phyloP scores from a whole-genome alignment of 2,113 vertebrate species.

The Charadrius vociferus region DNA sequence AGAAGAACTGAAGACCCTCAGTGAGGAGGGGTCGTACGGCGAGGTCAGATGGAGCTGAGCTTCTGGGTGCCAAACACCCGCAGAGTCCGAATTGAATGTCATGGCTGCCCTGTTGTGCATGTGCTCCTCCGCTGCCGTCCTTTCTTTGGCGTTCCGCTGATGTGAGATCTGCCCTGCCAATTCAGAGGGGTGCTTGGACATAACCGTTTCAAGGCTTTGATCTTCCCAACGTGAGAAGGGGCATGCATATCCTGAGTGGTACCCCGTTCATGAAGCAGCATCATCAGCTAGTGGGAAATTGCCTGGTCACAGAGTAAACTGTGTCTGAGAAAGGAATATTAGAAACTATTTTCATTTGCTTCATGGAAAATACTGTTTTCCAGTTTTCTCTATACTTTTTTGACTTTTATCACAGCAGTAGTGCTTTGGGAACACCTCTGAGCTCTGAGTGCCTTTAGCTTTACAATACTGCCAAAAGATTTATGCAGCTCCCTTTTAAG shows the following conservation, averaged over 20 bases:
- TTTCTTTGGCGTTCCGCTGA: background rate
- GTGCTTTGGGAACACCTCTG: background rate
- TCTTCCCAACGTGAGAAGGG: background rate
- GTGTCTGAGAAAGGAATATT: background rate
- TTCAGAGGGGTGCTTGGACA: background rate
- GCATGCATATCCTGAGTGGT: background rate
- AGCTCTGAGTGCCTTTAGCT: background rate
- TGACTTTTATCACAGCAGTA: background rate
- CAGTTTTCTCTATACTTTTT: background rate
- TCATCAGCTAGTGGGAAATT: background rate
- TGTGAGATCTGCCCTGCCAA: background rate
- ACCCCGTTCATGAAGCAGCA: background rate
- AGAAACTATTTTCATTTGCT: background rate
- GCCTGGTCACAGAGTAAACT: background rate
- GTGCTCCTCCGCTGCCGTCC: background rate
- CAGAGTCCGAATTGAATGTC: background rate
- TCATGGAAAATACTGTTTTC: background rate
- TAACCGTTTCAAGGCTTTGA: background rate
- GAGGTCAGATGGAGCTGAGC: background rate
- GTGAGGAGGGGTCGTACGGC: rapidly evolving
- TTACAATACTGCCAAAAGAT: background rate
- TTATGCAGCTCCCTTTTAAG: background rate
- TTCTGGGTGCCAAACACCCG: background rate
- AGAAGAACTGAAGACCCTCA: background rate
- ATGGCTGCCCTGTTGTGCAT: background rate